phyloP scores from a whole-genome alignment of 2,113 vertebrate species.

The Indri indri region DNA sequence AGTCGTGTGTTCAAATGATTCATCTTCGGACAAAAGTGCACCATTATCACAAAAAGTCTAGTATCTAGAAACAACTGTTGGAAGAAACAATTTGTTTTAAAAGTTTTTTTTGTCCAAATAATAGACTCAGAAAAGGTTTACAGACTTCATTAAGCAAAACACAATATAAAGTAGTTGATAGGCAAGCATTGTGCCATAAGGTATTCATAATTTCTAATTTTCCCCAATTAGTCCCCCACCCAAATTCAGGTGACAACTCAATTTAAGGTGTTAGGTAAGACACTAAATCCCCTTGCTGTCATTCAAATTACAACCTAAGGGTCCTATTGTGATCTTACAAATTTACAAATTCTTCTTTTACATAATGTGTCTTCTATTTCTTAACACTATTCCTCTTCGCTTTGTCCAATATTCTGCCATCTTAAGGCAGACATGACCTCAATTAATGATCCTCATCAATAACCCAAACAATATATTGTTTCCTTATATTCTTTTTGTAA shows the following conservation, averaged over 20 bases:
- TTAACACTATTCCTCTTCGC: slow-evolving; percentile 70
- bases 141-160: slow-evolving; percentile 30
- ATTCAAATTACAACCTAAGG: slow-evolving; percentile 81
- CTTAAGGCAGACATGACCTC: neutral
- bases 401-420: slow-evolving; percentile 67
- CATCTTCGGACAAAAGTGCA: neutral
- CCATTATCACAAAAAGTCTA: slow-evolving; percentile 49
- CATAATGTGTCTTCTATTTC: slow-evolving; percentile 72
- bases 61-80: neutral
- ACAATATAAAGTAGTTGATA: slow-evolving; percentile 14
- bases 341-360: slow-evolving; percentile 80
- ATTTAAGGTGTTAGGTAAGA: slow-evolving; percentile 77
- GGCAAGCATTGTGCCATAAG: neutral
- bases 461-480: neutral
- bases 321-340: slow-evolving; percentile 77
- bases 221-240: slow-evolving; percentile 26
- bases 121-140: neutral
- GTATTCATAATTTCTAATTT: slow-evolving; percentile 70
- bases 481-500: neutral
- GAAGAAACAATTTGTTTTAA: neutral
- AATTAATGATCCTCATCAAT: neutral
- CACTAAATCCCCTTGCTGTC: slow-evolving; percentile 78
- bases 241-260: slow-evolving; percentile 81
- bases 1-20: slow-evolving; percentile 67
- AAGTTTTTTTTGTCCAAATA: neutral